Percentiles rank a stretch among this genome's conserved stretches.
Conservation (phyloP, 64 coral and sea anemone species). For the Platygyra sinensis region DNA sequence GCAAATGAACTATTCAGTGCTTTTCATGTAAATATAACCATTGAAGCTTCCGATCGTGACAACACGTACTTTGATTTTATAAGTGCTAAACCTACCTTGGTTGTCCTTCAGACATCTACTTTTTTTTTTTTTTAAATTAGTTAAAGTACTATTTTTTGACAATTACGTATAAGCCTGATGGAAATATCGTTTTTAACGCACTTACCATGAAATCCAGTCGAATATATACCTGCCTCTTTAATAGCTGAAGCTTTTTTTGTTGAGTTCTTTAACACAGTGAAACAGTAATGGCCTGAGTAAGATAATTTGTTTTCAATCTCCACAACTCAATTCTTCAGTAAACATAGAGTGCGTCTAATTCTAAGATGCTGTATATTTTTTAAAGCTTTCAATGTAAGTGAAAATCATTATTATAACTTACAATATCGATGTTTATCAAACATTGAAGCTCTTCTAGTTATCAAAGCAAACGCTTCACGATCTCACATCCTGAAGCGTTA, state of each 20-base stretch:
- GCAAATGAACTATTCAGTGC: neutral
- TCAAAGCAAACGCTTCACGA: neutral
- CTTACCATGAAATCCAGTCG: neutral
- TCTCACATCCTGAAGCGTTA: constrained; percentile 23
- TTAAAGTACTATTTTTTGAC: neutral
- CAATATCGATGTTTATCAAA: constrained; percentile 9
- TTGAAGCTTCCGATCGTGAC: neutral
- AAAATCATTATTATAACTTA: neutral
- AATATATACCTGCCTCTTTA: neutral
- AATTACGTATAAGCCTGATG: neutral
- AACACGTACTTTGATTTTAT: neutral
- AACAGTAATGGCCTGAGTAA: too few relatives aligned
- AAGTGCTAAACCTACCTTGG: neutral
- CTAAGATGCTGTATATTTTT: too few relatives aligned
- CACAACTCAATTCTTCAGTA: too few relatives aligned
- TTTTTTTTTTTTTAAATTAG: too few relatives aligned
- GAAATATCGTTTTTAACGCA: neutral
- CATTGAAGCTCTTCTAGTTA: neutral
- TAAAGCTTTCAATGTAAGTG: neutral
- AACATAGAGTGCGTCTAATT: too few relatives aligned
- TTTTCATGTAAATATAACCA: neutral
- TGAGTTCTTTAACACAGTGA: too few relatives aligned
- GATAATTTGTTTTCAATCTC: neutral
- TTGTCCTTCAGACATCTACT: too few relatives aligned
- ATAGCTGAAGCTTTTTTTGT: neutral